These are phyloP conservation scores for Lepilemur septentrionalis DNA, from an alignment of 2,797 vertebrate genomes.

Conservation along the genomic window DNA sequence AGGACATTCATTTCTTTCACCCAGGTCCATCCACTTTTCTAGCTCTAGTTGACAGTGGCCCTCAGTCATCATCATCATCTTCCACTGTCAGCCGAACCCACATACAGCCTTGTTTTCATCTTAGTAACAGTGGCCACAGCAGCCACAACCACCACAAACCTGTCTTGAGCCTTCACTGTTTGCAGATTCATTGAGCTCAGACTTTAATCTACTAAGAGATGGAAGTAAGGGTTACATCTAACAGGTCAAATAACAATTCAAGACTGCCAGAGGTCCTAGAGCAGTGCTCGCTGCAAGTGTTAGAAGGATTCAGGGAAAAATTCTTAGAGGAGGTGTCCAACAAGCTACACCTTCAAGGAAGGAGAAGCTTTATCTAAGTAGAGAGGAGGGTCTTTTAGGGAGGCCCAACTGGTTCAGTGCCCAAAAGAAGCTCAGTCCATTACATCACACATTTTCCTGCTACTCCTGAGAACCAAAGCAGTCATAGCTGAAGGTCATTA, in stretches of 20 bases:
- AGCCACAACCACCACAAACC: background rate
- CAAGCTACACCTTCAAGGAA: background rate
- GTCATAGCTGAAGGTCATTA: background rate
- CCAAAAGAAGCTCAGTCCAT: background rate
- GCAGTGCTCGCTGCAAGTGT: background rate
- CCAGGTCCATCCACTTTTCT: background rate
- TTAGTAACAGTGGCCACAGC: background rate
- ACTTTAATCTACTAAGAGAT: background rate
- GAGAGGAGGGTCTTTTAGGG: background rate
- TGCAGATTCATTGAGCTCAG: background rate
- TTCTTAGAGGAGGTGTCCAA: background rate
- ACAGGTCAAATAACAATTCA: background rate
- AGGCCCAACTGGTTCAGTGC: background rate
- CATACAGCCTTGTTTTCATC: background rate
- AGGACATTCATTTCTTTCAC: background rate
- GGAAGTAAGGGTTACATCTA: background rate
- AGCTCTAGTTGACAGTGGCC: background rate
- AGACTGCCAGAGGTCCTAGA: background rate
- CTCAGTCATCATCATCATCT: background rate
- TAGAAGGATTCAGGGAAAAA: background rate
- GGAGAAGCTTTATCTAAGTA: background rate
- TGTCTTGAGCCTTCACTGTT: background rate
- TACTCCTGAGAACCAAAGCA: background rate
- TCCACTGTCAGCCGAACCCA: background rate
- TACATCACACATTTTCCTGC: background rate